phyloP scores from a whole-genome alignment of 2,888 invertebrate genomes.

The Silvanus unidentatus region DNA sequence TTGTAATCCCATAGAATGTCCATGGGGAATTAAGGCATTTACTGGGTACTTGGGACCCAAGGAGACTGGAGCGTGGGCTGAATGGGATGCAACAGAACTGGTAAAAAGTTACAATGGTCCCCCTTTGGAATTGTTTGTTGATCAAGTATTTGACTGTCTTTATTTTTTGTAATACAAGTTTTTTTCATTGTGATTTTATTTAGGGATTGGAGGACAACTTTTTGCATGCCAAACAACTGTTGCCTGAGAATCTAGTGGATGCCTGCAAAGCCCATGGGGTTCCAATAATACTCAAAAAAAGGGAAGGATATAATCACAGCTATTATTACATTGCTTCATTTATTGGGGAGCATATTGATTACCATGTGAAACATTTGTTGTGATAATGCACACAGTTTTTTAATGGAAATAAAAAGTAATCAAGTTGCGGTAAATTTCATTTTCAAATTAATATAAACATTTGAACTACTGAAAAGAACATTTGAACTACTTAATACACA shows the following conservation, averaged over 20 bases:
- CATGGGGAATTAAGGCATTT: conserved; percentile 87
- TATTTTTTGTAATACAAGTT: conserved; percentile 4
- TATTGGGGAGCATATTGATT: conserved; percentile 85
- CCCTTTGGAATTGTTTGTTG: conserved; percentile 76
- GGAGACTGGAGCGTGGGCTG: conserved; percentile 61
- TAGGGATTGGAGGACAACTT: conserved; percentile 83
- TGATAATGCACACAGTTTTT: no score
- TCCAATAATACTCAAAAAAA: conserved; percentile 62
- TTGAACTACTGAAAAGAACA: no score
- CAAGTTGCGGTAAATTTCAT: no score
- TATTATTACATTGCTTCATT: conserved; percentile 90
- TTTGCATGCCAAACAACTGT: conserved; percentile 65
- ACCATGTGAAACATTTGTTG: conserved; percentile 72
- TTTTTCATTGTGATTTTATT: conserved; percentile 4
- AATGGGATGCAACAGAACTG: conserved; percentile 86
- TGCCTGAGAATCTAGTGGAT: conserved; percentile 75
- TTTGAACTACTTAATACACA: no score
- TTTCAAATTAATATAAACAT: no score
- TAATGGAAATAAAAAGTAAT: no score
- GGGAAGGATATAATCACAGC: conserved; percentile 90
- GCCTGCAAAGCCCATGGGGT: conserved; percentile 67
- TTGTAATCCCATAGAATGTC: conserved; percentile 75
- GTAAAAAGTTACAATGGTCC: conserved; percentile 78
- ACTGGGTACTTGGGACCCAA: conserved; percentile 70
- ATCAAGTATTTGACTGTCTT: conserved; percentile 63